Evolutionary conservation across 2,888 invertebrate species (phyloP), one percentile per base, ranked within the genome.

Genomic region (Hylaea fasciaria): DNA sequence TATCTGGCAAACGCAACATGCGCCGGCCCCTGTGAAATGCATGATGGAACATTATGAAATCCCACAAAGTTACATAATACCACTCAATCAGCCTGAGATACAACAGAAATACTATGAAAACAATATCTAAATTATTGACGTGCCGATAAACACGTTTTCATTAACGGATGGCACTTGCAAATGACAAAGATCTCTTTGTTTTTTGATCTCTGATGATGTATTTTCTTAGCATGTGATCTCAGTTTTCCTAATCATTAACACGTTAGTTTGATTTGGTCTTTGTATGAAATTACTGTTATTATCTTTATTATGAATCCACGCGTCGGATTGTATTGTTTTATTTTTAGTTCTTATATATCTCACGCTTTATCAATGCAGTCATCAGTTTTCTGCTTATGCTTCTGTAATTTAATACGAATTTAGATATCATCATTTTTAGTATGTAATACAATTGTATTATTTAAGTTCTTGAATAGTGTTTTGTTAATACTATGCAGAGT

Each of bases 101-200:
- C 41, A 60, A 17, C 55, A 57, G 46, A 57, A n/a, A 49, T 53
- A 51, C 63, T 59, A 46, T 39, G 43, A 44, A 53, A 61, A 65
- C 64, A 64, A 65, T 57, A 55, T 53, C 35, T 41, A 40, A 60
- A 63, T 62, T 62, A 60, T 40, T 64, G 39, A 66, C 65, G 59
- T 65, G 59, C 54, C 53, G 49, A 58, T 60, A 58, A 70, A 67
- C 69, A 71, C 66, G 72, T 71, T 68, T 58, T 56, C 63, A 57
- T 58, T 57, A 51, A 52, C 53, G 41, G 46, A 54, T 54, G 43
- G 55, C 51, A 41, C 41, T 58, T 47, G 57, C 61, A 63, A 64
- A 59, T 58, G 47, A 68, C 70, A 66, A 70, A 70, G 71, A 69
- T 66, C 57, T 47, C 43, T 54, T 67, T 70, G n/a, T 72, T 73